Conservation (phyloP, 2,888 invertebrate genomes). For the Phengaris arion region DNA sequence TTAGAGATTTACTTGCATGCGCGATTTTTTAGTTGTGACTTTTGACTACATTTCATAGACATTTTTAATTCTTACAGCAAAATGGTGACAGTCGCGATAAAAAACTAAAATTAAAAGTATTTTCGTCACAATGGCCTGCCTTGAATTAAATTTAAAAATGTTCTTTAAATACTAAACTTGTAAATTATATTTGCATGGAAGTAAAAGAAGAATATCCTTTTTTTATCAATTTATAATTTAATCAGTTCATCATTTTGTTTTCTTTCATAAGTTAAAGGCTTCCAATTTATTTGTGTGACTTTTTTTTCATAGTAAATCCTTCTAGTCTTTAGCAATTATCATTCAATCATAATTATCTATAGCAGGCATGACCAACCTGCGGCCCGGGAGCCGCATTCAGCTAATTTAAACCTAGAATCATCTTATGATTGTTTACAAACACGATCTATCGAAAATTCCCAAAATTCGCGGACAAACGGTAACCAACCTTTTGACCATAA, state of each 20-base stretch:
- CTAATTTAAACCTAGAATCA: too few relatives aligned
- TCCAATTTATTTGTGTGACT: conserved; percentile 13
- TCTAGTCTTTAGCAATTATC: conserved; percentile 8
- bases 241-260: background rate
- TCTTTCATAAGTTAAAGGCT: background rate
- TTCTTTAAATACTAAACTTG: background rate
- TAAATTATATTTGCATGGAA: background rate
- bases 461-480: too few relatives aligned
- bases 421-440: too few relatives aligned
- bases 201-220: background rate
- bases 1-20: background rate
- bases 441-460: too few relatives aligned
- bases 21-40: background rate
- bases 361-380: background rate
- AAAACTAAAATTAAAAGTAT: too few relatives aligned
- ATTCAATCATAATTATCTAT: background rate
- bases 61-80: background rate
- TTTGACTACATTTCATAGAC: background rate
- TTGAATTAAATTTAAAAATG: background rate
- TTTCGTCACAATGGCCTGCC: background rate
- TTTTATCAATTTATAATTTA: background rate
- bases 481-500: too few relatives aligned
- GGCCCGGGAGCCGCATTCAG: too few relatives aligned
- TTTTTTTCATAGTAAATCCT: background rate
- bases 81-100: too few relatives aligned